These are phyloP conservation scores for Pitta sordida DNA, from an alignment of 2,113 vertebrate species.

Conservation along the genomic window DNA sequence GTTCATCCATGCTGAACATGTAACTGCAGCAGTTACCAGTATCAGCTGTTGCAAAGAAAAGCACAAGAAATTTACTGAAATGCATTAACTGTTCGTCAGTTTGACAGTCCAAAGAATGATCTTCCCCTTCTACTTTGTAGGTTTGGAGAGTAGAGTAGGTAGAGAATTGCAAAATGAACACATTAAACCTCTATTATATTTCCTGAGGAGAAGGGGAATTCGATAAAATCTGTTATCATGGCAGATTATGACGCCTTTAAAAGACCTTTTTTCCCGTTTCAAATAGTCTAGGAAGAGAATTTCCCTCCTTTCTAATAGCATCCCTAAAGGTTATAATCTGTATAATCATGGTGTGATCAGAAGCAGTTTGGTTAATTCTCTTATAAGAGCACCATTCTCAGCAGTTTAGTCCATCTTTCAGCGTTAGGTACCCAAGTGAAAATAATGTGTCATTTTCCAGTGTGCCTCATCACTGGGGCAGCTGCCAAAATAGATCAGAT, in stretches of 20 bases:
- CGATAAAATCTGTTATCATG: not conserved
- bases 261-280: not conserved
- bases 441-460: not conserved
- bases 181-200: not conserved
- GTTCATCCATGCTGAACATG: fast-evolving
- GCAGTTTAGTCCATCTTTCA: not conserved
- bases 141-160: not conserved
- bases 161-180: not conserved
- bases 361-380: not conserved
- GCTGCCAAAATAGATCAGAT: not conserved
- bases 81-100: not conserved
- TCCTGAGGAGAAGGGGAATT: not conserved
- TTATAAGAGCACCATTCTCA: not conserved
- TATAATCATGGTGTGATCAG: not conserved
- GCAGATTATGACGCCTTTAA: not conserved
- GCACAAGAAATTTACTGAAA: not conserved
- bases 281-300: not conserved
- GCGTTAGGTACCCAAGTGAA: not conserved
- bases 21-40: fast-evolving
- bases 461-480: not conserved
- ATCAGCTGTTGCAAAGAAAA: not conserved
- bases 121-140: not conserved
- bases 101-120: not conserved
- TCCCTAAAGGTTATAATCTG: not conserved
- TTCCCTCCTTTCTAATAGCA: not conserved